Evolutionary conservation across 2,888 invertebrate species (phyloP).

Genomic region (Lathronympha strigana): DNA sequence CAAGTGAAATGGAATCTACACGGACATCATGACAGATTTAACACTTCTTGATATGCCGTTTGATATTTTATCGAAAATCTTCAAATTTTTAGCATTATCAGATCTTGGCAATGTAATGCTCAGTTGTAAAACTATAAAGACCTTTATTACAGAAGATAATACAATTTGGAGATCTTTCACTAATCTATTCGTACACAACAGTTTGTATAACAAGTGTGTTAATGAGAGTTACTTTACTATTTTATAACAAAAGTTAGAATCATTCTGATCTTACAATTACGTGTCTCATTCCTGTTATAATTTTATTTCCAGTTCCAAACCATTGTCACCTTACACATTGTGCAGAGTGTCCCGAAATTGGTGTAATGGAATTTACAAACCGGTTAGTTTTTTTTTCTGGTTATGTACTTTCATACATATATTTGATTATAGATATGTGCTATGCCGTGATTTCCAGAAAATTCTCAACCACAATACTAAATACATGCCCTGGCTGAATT

Average conservation of each 20-base stretch:
- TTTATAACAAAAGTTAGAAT: too few species aligned
- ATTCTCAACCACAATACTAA: conserved; percentile 59
- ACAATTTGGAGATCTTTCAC: conserved; percentile 63
- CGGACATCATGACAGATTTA: conserved; percentile 46
- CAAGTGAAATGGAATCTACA: conserved; percentile 17
- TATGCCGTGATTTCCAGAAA: conserved; percentile 55
- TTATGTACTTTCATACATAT: background rate
- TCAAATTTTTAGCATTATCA: conserved; percentile 54
- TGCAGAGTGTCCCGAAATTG: conserved; percentile 72
- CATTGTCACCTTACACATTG: conserved; percentile 58
- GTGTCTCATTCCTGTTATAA: conserved; percentile 8
- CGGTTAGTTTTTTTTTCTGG: conserved; percentile 47
- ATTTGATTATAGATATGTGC: background rate
- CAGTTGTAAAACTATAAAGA: conserved; percentile 63
- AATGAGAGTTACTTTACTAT: background rate
- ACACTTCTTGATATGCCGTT: conserved; percentile 57
- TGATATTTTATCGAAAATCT: conserved; percentile 66
- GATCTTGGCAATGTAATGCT: conserved; percentile 69
- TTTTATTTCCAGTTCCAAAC: conserved; percentile 47
- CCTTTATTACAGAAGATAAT: conserved; percentile 62
- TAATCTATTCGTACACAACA: conserved; percentile 54
- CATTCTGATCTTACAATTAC: background rate
- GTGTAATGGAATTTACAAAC: conserved; percentile 66
- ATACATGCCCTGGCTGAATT: conserved; percentile 75
- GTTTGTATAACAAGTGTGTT: conserved; percentile 50